Base-by-base conservation (phyloP, 2,797 vertebrate species). In the Dendrocincla fuliginosa region DNA sequence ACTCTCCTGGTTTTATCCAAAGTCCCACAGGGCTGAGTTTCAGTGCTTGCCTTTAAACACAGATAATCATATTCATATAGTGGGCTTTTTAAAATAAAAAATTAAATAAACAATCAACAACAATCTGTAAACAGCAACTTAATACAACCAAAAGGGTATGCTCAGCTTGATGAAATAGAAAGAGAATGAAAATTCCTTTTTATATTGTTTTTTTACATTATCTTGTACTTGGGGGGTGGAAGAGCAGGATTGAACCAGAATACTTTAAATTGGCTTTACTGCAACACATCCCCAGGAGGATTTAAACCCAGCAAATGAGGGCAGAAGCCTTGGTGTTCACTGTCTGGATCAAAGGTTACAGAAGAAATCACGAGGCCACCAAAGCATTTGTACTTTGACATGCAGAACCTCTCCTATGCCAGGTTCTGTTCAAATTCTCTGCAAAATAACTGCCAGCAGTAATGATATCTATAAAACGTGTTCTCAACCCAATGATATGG, bases 331-430 rank as follows among this genome's bases (percentile, higher is more conserved):
- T 74, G 64, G 49, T 53, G 60, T 25, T 47, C 74, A 41, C 57
- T 77, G 35, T 56, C 60, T 68, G 87, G 82, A 75, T 55, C 81
- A 87, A 59, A 79, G 44, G 74, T 73, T 46, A 73, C 46, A 50
- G 32, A 90, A 44, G 19, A 20, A 20, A 59, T 12, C 55, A 75
- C 1, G 1, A 83, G 68, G 39, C 47, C 39, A 50, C 30, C 16
- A 8, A 49, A 92, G 37, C 11, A 33, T 56, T 92, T 65, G 33
- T 65, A 60, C 28, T 76, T 69, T 5, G 46, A 67, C 52, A 33
- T 5, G 13, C 11, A 71, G 30, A 28, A 70, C 42, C 46, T 55
- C 46, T 87, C 69, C 82, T 53, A n/a, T 28, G 79, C 11, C 15
- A 69, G 9, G 11, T 70, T 76, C 71, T 79, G 56, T 33, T 30